These are phyloP conservation scores for Pyrgus malvae DNA, from an alignment of 2,888 invertebrate species.

Conservation along the genomic window DNA sequence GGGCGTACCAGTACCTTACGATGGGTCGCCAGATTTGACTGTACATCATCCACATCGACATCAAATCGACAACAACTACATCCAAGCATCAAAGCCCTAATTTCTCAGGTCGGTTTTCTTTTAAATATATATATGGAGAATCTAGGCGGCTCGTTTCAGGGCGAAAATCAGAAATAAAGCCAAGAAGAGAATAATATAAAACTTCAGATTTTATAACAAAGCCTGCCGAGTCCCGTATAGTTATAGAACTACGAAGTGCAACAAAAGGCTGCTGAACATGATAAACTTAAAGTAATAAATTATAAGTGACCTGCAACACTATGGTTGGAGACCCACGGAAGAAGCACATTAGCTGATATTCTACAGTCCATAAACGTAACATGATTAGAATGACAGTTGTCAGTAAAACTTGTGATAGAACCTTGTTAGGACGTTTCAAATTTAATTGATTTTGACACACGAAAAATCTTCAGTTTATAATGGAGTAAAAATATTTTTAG, in stretches of 20 bases:
- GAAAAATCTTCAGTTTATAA: too few relatives aligned
- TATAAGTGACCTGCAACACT: background rate
- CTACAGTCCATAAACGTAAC: too few relatives aligned
- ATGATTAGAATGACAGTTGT: too few relatives aligned
- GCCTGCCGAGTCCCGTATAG: background rate
- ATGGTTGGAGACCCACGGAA: background rate
- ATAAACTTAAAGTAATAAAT: background rate
- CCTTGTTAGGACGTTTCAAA: too few relatives aligned
- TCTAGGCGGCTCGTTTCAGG: background rate
- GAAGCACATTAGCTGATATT: background rate
- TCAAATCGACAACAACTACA: background rate
- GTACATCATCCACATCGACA: background rate
- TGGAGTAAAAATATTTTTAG: too few relatives aligned
- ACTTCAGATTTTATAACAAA: background rate
- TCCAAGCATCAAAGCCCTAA: background rate
- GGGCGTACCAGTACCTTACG: too few relatives aligned
- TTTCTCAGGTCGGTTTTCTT: background rate
- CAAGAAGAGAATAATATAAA: background rate
- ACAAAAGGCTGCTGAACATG: background rate
- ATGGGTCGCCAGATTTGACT: too few relatives aligned
- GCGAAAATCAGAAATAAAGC: too few relatives aligned
- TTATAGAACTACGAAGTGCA: background rate
- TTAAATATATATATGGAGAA: background rate
- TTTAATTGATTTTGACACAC: too few relatives aligned
- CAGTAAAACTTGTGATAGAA: too few relatives aligned